Base-by-base conservation (phyloP, 2,797 vertebrate genomes). In the Ctenochaetus hawaiiensis region DNA sequence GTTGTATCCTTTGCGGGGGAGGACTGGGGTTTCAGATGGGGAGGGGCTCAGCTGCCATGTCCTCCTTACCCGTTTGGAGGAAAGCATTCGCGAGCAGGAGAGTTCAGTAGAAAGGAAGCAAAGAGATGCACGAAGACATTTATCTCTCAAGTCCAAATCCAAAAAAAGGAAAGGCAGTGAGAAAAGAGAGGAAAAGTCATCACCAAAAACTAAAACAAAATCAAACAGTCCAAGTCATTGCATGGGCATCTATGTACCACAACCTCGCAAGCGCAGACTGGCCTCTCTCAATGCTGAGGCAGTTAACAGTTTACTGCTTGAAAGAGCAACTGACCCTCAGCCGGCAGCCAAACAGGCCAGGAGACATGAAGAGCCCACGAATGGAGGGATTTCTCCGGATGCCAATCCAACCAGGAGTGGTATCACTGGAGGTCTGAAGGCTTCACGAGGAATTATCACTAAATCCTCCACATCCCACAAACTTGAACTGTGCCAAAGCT, bases 201-300 rank as follows among this genome's bases (percentile, higher is more conserved):
- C 51, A 86, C 51, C 85, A 68, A 91, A 94, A 93, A 70, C 49
- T 20, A 93, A 93, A 86, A 81, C 81, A 30, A 92, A 92, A 77
- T 63, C 78, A 12, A 91, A 45, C 39, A 41, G 54, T 30, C 20
- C 41, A 1, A 78, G 74, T 43, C 67, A 62, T 0, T 59, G n/a
- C 0, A 88, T 87, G 30, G 34, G 26, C 26, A 14, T 70, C 37
- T 47, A 64, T 18, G 81, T 78, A 81, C 93, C 88, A 0, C 96
- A 97, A 86, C 98, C 97, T 22, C 95, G 98, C 57, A 99, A 98
- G 73, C 96, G 98, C 37, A 93, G 98, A 7, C 90, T 99, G 73
- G 98, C 98, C 45, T 99, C 98, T 13, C 96, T 99, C 48, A 99
- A 99, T 0, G 98, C 98, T 0, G 98, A 99, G 91, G 98, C 97